A percentile compares a stretch with the other conserved stretches of the same genome.
Evolutionary conservation across 2,888 invertebrate genomes (phyloP).

Genomic region (Aethes cnicana): DNA sequence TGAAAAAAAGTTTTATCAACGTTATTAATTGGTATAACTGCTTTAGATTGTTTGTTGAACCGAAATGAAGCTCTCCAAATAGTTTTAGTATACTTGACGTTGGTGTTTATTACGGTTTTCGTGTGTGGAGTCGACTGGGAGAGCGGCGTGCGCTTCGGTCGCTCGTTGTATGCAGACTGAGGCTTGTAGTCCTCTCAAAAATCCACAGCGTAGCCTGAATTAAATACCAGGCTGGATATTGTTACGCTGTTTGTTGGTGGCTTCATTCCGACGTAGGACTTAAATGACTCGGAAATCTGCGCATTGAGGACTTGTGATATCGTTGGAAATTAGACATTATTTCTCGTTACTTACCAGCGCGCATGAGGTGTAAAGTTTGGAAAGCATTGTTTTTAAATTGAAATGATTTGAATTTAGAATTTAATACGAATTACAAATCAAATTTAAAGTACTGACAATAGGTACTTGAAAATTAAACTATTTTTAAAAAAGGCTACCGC

Average conservation of each 20-base stretch:
- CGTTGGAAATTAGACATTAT: too few species aligned
- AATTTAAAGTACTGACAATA: too few species aligned
- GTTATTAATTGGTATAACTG: background rate
- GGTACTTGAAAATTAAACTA: too few species aligned
- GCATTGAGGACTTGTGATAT: too few species aligned
- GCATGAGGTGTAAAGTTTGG: too few species aligned
- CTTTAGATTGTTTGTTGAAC: background rate
- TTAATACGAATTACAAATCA: too few species aligned
- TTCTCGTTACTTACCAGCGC: too few species aligned
- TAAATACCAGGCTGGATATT: constrained; percentile 9
- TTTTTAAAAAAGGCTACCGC: too few species aligned
- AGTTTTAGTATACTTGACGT: background rate
- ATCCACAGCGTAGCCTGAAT: constrained; percentile 32
- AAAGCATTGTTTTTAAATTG: too few species aligned
- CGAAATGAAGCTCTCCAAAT: background rate
- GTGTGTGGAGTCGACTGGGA: constrained; percentile 33
- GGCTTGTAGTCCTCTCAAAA: constrained; percentile 38
- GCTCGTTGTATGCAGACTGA: constrained; percentile 49
- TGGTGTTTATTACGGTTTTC: constrained; percentile 35
- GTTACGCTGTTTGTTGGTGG: constrained; percentile 7
- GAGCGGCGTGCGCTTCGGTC: constrained; percentile 45
- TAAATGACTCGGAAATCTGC: constrained; percentile 9
- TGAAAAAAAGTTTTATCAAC: background rate
- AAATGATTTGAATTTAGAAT: too few species aligned
- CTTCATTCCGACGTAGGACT: background rate